phyloP scores from a whole-genome alignment of 1,140 invertebrate genomes.

The Saxidomus purpurata region DNA sequence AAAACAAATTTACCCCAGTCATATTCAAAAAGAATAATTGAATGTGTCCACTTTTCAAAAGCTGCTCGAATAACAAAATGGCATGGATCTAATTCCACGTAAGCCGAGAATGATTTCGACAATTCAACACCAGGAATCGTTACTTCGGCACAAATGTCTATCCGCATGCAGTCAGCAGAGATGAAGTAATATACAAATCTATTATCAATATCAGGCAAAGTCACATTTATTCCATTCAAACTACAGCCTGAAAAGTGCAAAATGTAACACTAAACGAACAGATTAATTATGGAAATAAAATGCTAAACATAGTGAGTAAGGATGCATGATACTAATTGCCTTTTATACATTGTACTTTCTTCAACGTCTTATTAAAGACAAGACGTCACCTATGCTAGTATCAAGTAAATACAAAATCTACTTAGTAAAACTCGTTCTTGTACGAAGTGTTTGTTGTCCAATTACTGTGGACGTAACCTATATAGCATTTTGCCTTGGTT shows the following conservation, averaged over 20 bases:
- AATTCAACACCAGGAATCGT: neutral
- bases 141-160: neutral
- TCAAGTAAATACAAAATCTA: too few relatives aligned
- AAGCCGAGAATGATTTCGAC: slow-evolving; percentile 8
- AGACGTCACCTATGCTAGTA: too few relatives aligned
- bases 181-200: slow-evolving; percentile 9
- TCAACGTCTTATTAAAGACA: too few relatives aligned
- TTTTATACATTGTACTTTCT: too few relatives aligned
- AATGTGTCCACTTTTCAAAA: slow-evolving; percentile 9
- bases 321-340: too few relatives aligned
- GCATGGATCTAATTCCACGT: slow-evolving; percentile 23
- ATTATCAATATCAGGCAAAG: neutral
- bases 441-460: too few relatives aligned
- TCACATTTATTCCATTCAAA: neutral
- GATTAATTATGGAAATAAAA: too few relatives aligned
- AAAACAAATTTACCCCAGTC: slow-evolving; percentile 22
- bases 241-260: neutral
- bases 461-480: too few relatives aligned
- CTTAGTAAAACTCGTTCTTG: too few relatives aligned
- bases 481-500: too few relatives aligned
- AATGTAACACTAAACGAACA: too few relatives aligned
- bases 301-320: too few relatives aligned
- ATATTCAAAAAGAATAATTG: slow-evolving; percentile 25
- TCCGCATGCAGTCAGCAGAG: slow-evolving; percentile 21
- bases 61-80: neutral